phyloP scores from a whole-genome alignment of 2,888 invertebrate genomes.

The Biston betularia region DNA sequence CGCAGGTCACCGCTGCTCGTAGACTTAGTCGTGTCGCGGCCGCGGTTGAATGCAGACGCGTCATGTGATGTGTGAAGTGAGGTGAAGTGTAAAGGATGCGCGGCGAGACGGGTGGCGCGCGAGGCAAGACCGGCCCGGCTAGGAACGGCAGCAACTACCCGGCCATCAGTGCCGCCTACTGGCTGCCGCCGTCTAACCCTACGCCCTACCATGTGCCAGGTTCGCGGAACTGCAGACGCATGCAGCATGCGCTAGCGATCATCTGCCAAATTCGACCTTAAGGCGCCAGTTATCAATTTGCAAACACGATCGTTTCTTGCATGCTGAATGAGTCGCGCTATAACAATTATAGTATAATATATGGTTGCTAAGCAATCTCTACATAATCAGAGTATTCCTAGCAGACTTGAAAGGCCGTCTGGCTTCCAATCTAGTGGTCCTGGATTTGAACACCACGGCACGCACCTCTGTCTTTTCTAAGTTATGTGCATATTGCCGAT shows the following conservation, averaged over 20 bases:
- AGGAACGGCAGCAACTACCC: conserved; percentile 87
- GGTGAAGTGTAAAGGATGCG: conserved; percentile 79
- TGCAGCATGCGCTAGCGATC: conserved; percentile 35
- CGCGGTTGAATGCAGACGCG: conserved; percentile 80
- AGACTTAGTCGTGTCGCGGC: conserved; percentile 72
- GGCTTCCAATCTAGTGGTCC: no score
- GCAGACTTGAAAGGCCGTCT: no score
- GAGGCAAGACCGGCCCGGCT: conserved; percentile 70
- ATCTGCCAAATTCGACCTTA: conserved; percentile 42
- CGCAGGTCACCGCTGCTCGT: conserved; percentile 69
- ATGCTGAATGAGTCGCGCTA: conserved; percentile 33
- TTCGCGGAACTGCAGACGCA: conserved; percentile 67
- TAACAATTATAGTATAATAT: conserved; percentile 2
- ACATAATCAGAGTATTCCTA: conserved; percentile 1
- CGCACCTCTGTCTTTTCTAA: no score
- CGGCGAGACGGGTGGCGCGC: conserved; percentile 80
- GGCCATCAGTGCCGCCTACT: conserved; percentile 93
- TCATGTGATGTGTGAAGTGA: conserved; percentile 72
- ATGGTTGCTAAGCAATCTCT: conserved; percentile 13
- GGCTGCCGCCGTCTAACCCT: conserved; percentile 93
- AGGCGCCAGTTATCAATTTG: conserved; percentile 13
- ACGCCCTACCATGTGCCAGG: conserved; percentile 95
- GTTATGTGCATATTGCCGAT: no score
- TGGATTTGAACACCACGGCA: no score
- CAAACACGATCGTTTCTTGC: conserved; percentile 19